These are phyloP conservation scores for Cephus pygmeus DNA, from an alignment of 2,888 invertebrate genomes.

Conservation along the genomic window DNA sequence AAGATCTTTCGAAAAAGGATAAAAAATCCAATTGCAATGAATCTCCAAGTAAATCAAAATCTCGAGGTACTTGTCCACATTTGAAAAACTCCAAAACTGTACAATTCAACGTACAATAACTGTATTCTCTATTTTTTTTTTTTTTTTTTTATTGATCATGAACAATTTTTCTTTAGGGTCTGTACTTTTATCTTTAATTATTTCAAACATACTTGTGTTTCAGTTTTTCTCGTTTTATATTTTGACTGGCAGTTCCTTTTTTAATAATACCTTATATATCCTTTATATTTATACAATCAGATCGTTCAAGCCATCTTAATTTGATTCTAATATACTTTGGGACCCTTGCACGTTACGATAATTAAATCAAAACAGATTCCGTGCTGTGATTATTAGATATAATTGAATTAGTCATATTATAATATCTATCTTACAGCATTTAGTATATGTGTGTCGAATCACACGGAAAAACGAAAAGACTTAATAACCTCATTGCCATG, in stretches of 20 bases:
- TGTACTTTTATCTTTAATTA: neutral
- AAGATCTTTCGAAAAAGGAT: neutral
- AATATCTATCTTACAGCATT: neutral
- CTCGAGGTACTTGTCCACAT: neutral
- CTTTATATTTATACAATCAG: neutral
- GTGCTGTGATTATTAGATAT: neutral
- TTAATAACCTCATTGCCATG: neutral
- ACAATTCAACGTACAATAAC: neutral
- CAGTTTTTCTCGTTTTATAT: neutral
- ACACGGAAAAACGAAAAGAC: neutral
- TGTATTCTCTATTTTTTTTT: neutral
- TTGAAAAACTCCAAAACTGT: neutral
- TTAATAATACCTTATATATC: neutral
- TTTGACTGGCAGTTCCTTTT: neutral
- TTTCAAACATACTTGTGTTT: conserved; percentile 15
- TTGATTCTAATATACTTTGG: conserved; percentile 12
- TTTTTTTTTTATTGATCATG: neutral
- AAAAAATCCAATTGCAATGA: neutral
- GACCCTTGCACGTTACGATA: neutral
- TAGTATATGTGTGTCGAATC: neutral
- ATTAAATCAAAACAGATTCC: neutral
- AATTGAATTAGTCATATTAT: neutral
- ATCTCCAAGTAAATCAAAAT: neutral
- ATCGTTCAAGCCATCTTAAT: conserved; percentile 11
- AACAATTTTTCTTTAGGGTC: neutral